Evolutionary conservation across 1,140 invertebrate genomes (phyloP).

Genomic region (Drosophila lowei): DNA sequence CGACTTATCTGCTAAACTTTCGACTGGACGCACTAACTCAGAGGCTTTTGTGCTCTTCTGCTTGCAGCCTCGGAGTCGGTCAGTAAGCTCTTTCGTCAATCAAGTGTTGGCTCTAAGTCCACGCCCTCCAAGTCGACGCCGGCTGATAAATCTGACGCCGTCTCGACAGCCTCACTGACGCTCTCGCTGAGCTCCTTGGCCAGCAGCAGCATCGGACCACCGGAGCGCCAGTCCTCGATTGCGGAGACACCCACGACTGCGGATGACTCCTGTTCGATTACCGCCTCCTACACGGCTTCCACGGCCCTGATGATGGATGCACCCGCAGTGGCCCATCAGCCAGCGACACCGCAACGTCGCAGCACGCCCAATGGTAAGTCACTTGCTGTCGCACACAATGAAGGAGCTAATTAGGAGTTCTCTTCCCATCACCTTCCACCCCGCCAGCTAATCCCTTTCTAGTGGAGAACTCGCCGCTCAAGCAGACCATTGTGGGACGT

Average conservation of each 20-base stretch:
- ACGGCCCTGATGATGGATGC: conserved; percentile 71
- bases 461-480: conserved; percentile 55
- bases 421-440: conserved; percentile 18
- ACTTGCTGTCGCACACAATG: not conserved
- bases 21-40: conserved; percentile 42
- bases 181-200: conserved; percentile 73
- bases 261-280: conserved; percentile 63
- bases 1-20: conserved; percentile 64
- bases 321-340: conserved; percentile 23
- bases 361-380: conserved; percentile 67
- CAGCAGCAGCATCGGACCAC: conserved; percentile 52
- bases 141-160: conserved; percentile 66
- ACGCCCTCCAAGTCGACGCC: conserved; percentile 56
- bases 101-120: conserved; percentile 58
- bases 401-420: conserved; percentile 57
- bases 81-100: conserved; percentile 82
- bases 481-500: conserved; percentile 54
- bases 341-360: conserved; percentile 49
- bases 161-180: conserved; percentile 64
- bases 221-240: conserved; percentile 59
- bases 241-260: conserved; percentile 60
- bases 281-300: conserved; percentile 68
- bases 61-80: conserved; percentile 77
- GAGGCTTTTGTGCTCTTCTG: conserved; percentile 21
- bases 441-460: conserved; percentile 75